phyloP scores from a whole-genome alignment of 2,888 invertebrate species.

The Nemotelus nigrinus region DNA sequence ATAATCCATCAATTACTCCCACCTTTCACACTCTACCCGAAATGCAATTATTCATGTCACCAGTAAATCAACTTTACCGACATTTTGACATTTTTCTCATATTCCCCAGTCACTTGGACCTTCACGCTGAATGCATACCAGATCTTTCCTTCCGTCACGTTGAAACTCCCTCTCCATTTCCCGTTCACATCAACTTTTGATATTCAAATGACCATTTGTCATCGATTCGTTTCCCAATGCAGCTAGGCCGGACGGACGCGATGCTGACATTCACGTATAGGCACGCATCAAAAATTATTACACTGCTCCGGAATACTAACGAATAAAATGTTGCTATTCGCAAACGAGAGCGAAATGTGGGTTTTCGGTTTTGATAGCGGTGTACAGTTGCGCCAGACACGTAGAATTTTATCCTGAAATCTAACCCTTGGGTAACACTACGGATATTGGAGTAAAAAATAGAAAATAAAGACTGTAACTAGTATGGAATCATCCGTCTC shows the following conservation, averaged over 20 bases:
- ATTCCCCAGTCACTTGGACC: no score
- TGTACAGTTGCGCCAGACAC: slow-evolving; percentile 3
- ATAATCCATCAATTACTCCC: no score
- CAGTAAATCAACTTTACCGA: no score
- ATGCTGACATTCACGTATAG: no score
- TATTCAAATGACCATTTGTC: slow-evolving; percentile 43
- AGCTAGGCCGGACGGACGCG: no score
- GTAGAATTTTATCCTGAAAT: slow-evolving; percentile 1
- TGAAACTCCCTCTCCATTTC: no score
- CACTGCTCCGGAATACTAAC: slow-evolving; percentile 30
- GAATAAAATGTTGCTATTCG: slow-evolving; percentile 19
- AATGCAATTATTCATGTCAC: no score
- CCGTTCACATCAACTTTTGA: slow-evolving; percentile 13
- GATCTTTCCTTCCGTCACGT: no score
- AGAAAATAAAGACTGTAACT: background rate
- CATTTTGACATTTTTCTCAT: no score
- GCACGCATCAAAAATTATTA: slow-evolving; percentile 36
- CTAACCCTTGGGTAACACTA: no score
- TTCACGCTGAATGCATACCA: no score
- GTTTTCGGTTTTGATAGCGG: background rate
- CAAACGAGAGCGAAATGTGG: background rate
- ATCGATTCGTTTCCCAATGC: slow-evolving; percentile 36
- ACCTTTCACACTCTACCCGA: no score
- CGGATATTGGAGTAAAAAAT: background rate
- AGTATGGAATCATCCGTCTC: background rate